phyloP scores from a whole-genome alignment of 92 coral and sea anemone species.

The Epizoanthus stellaris region DNA sequence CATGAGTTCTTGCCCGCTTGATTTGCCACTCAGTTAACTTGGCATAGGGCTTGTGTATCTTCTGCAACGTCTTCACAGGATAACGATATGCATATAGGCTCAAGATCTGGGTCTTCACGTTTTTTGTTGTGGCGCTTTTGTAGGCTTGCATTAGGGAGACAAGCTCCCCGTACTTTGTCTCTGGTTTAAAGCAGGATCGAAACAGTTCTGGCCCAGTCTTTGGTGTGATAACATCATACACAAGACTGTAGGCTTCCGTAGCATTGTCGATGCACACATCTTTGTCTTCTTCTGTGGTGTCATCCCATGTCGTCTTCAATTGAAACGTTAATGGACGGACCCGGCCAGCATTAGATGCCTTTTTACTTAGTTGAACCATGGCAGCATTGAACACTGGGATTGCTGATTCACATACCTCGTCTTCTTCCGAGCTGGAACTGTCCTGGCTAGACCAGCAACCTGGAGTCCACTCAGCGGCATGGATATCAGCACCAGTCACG shows the following conservation, averaged over 20 bases:
- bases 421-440: slow-evolving; percentile 51
- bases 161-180: slow-evolving; percentile 3
- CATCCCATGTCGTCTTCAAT: slow-evolving; percentile 42
- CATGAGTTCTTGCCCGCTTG: slow-evolving; percentile 66
- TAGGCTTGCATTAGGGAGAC: slow-evolving; percentile 32
- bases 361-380: slow-evolving; percentile 26
- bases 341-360: background rate
- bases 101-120: slow-evolving; percentile 14
- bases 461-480: slow-evolving; percentile 43
- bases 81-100: slow-evolving; percentile 59
- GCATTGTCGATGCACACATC: slow-evolving; percentile 50
- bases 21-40: slow-evolving; percentile 72
- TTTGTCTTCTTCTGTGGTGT: slow-evolving; percentile 36
- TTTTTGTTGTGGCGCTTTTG: slow-evolving; percentile 35
- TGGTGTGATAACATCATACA: slow-evolving; percentile 43
- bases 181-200: background rate
- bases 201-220: slow-evolving; percentile 31
- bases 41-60: slow-evolving; percentile 67
- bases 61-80: slow-evolving; percentile 56
- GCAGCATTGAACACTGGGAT: slow-evolving; percentile 48
- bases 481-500: slow-evolving; percentile 16
- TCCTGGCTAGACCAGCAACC: slow-evolving; percentile 19
- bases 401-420: slow-evolving; percentile 29
- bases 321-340: slow-evolving; percentile 19
- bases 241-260: slow-evolving; percentile 43